Evolutionary conservation across 1,140 invertebrate species (phyloP), one percentile per base, ranked within the genome.

Genomic region (Sycophaga agraensis): DNA sequence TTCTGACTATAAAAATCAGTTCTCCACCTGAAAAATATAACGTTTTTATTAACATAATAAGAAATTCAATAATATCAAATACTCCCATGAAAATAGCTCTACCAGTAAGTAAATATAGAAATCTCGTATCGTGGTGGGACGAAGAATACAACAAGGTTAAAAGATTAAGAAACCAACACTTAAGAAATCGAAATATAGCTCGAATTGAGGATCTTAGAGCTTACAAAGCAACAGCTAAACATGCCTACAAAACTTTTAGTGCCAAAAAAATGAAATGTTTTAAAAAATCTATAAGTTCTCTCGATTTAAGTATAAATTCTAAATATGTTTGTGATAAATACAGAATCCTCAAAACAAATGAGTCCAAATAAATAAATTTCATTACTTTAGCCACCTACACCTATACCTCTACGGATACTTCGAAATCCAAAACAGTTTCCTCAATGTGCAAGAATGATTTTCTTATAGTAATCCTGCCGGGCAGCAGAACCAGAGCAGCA

Each of bases 61-160:
- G 2, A 1, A 28, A 34, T 9, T 7, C 39, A 17, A 16, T 43
- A 0, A n/a, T n/a, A n/a, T n/a, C n/a, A n/a, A n/a, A n/a, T n/a
- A n/a, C n/a, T n/a, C n/a, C n/a, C n/a, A n/a, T 14, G 4, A 34
- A 14, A 24, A 21, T 22, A 4, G 9, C 31, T 12, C n/a, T 14
- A 14, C 12, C 12, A 1, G 19, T 5, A 24, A 39, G 21, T n/a
- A 53, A 53, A 39, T 17, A 2, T 24, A n/a, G 8, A 11, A 53
- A 53, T 40, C 34, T 21, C 6, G 50, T 40, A 16, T 26, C 40
- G 1, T 55, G 53, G 40, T 55, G 53, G 53, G 35, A 55, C n/a
- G 11, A 11, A 2, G 21, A 55, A 12, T 55, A 40, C 31, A 19
- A 43, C 12, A 26, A 17, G 19, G n/a, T 22, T 5, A 53, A 40